phyloP scores from a whole-genome alignment of 2,888 invertebrate species.

The Tyria jacobaeae region DNA sequence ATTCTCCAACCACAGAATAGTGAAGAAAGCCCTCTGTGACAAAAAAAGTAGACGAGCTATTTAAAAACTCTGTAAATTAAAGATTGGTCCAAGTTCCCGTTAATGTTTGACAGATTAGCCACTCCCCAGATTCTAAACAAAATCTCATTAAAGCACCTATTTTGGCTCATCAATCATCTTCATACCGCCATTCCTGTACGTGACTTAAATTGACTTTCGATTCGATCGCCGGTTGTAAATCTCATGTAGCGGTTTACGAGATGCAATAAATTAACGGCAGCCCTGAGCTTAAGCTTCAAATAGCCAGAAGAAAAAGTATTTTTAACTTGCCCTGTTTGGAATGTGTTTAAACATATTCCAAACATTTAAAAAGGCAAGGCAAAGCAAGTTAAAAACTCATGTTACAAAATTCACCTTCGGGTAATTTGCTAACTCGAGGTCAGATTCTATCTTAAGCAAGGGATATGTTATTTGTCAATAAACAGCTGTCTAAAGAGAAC shows the following conservation, averaged over 20 bases:
- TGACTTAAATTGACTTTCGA: conserved; percentile 38
- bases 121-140: conserved; percentile 26
- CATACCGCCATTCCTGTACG: conserved; percentile 25
- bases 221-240: conserved; percentile 42
- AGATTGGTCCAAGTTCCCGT: not conserved
- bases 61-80: not conserved
- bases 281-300: conserved; percentile 10
- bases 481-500: not conserved
- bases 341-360: no score
- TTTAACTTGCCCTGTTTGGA: conserved; percentile 1
- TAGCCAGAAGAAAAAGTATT: conserved; percentile 14
- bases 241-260: conserved; percentile 31
- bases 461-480: no score
- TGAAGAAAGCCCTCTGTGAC: not conserved
- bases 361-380: no score
- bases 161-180: conserved; percentile 34
- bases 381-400: no score
- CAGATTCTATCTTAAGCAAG: no score
- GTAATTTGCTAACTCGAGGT: no score
- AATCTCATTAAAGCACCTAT: conserved; percentile 37
- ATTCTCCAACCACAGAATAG: not conserved
- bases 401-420: not conserved
- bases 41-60: not conserved
- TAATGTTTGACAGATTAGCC: conserved; percentile 25
- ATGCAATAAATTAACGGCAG: conserved; percentile 28